phyloP scores from a whole-genome alignment of 2,888 invertebrate species.

The Thereva unica region DNA sequence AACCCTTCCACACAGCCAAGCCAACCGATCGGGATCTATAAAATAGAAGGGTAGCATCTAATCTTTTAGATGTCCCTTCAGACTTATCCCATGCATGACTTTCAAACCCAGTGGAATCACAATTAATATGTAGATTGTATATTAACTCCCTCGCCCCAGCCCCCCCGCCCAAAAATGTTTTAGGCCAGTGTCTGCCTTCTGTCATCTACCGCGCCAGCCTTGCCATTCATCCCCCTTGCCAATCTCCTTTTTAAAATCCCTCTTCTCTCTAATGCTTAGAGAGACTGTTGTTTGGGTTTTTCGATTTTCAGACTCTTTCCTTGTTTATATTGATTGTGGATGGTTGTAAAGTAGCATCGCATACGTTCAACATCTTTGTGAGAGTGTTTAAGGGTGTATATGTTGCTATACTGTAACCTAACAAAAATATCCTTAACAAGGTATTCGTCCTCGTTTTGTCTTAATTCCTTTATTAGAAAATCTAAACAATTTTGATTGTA shows the following conservation, averaged over 20 bases:
- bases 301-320: constrained; percentile 28
- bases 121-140: constrained; percentile 42
- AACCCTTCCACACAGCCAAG: constrained; percentile 7
- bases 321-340: constrained; percentile 16
- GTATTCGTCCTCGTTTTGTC: background rate
- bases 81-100: constrained; percentile 35
- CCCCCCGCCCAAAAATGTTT: background rate
- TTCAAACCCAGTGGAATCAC: constrained; percentile 39
- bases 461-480: constrained; percentile 21
- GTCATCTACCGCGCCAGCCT: too few relatives aligned
- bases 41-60: constrained; percentile 34
- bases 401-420: background rate
- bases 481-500: constrained; percentile 17
- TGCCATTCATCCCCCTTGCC: background rate
- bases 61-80: constrained; percentile 42
- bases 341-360: background rate
- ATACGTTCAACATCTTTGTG: constrained; percentile 18
- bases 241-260: constrained; percentile 28
- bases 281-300: constrained; percentile 28
- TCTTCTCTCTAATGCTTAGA: constrained; percentile 11
- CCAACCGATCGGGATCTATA: constrained; percentile 1
- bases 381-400: background rate
- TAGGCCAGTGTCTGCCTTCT: too few relatives aligned
- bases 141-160: constrained; percentile 36
- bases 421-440: background rate